Base-by-base conservation (phyloP, 2,113 vertebrate species). In the Microcebus lehilahytsara region DNA sequence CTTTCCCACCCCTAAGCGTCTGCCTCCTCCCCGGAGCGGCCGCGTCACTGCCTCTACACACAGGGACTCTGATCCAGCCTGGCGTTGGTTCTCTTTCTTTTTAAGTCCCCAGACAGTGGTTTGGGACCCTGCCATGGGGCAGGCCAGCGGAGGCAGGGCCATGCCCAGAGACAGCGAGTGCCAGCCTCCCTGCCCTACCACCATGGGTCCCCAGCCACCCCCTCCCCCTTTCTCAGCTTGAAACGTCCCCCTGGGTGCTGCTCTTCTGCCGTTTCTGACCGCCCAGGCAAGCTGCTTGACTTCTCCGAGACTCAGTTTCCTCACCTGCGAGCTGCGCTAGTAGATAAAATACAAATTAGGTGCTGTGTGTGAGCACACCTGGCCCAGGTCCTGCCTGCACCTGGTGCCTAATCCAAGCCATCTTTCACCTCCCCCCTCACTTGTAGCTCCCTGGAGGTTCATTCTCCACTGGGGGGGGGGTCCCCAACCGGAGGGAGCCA, bases 41-140 rank as follows among this genome's bases (percentile, higher is more conserved):
- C 25, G 0, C 3, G 1, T 5, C 34, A 4, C 22, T 62, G 27
- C 74, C 27, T 34, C 66, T 25, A 20, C 42, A 12, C 4, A 0
- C 1, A 17, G 66, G 66, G 56, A 32, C 66, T 80, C 78, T 11
- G 6, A 19, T 20, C 0, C 9, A 58, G 42, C 27, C 69, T 49
- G 9, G 13, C 10, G 7, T 49, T 20, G 78, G 17, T 71, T 85
- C 64, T 86, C 30, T 53, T 9, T 25, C 27, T 53, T 69, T 46
- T 19, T 14, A 37, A 64, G 46, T 27, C 51, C 56, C 62, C 9
- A 67, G 51, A 89, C 62, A 0, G 58, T 40, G 71, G 40, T 17
- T 58, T 75, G 53, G 17, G 60, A 40, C 12, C 27, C 30, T 34
- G 14, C 34, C 34, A 1, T 1, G 42, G 77, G 11, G 34, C 37